phyloP scores from a whole-genome alignment of 2,113 vertebrate species.

The Saguinus midas region DNA sequence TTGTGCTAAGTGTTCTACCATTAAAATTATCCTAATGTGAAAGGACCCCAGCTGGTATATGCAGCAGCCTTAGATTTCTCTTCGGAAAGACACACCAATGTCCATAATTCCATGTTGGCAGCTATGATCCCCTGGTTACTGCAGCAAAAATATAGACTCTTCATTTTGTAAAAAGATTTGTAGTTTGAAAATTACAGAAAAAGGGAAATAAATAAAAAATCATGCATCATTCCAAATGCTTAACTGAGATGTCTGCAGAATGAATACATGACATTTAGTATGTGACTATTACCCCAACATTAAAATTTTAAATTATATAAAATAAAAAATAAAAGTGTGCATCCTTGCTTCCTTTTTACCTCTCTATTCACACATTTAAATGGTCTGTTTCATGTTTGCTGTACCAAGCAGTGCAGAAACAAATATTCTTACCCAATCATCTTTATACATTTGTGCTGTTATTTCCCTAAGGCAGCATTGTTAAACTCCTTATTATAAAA shows the following conservation, averaged over 20 bases:
- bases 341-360: not conserved
- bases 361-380: not conserved
- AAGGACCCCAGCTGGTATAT: not conserved
- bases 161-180: not conserved
- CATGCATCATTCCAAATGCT: not conserved
- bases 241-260: not conserved
- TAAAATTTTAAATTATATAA: not conserved
- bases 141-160: not conserved
- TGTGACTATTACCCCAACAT: not conserved
- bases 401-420: not conserved
- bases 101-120: not conserved
- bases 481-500: constrained; percentile 23
- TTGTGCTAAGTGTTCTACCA: not conserved
- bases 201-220: not conserved
- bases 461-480: not conserved
- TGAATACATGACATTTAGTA: not conserved
- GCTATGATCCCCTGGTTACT: not conserved
- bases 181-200: not conserved
- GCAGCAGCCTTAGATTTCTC: not conserved
- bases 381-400: not conserved
- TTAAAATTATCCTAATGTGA: not conserved
- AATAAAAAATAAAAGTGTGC: not conserved
- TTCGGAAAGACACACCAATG: not conserved
- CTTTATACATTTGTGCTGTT: not conserved
- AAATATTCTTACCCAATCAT: not conserved